Evolutionary conservation across 2,797 vertebrate species (phyloP).

Genomic region (Tapirus indicus): DNA sequence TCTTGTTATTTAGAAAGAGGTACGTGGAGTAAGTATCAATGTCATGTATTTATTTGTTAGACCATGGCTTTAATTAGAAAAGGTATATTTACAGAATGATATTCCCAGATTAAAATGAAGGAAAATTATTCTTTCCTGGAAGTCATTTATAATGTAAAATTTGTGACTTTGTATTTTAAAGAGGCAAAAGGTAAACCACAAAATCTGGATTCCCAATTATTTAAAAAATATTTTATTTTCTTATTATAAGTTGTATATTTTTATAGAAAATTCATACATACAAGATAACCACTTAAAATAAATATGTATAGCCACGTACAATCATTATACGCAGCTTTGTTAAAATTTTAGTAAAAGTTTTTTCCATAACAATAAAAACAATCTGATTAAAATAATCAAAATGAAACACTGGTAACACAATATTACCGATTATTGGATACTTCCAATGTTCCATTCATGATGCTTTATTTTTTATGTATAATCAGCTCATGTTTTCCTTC

Average conservation of each 20-base stretch:
- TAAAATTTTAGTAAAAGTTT: neutral
- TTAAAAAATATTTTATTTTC: conserved; percentile 40
- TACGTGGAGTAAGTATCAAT: neutral
- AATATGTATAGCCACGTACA: neutral
- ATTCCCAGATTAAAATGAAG: conserved; percentile 7
- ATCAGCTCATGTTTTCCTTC: neutral
- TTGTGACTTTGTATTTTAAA: conserved; percentile 56
- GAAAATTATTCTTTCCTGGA: conserved; percentile 46
- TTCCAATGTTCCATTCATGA: neutral
- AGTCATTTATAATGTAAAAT: conserved; percentile 63
- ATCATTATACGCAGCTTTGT: neutral
- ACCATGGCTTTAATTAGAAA: neutral
- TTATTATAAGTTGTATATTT: conserved; percentile 1
- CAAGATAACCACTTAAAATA: conserved; percentile 9
- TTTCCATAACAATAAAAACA: neutral
- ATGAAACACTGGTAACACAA: neutral
- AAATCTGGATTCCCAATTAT: neutral
- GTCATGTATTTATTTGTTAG: neutral
- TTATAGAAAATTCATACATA: conserved; percentile 26
- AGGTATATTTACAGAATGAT: neutral
- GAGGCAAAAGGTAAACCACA: neutral
- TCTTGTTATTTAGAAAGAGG: neutral
- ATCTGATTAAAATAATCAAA: neutral
- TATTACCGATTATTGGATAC: neutral
- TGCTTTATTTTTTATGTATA: neutral